A percentile compares a stretch with the other conserved stretches of the same genome.
Evolutionary conservation across 2,113 vertebrate genomes (phyloP).

Genomic region (Syngnathoides biaculeatus): DNA sequence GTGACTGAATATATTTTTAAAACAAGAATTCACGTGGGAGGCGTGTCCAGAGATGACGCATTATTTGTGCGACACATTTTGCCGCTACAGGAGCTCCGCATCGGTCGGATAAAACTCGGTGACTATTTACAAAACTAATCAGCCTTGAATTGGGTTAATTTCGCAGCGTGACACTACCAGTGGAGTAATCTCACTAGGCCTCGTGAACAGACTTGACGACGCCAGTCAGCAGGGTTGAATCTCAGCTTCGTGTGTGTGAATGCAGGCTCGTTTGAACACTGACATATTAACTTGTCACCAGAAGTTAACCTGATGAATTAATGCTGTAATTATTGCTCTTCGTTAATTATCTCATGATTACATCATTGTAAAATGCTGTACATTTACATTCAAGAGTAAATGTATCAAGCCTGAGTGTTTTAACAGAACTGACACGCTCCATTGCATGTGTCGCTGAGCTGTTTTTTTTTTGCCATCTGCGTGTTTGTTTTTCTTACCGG

Average conservation of each 20-base stretch:
- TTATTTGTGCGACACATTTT: slow-evolving; percentile 51
- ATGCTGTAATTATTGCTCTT: background rate
- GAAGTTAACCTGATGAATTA: background rate
- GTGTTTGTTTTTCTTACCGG: background rate
- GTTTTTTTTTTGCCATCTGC: background rate
- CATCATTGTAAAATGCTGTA: no score
- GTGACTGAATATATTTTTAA: background rate
- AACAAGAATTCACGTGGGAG: background rate
- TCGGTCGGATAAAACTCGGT: background rate
- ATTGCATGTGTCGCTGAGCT: background rate
- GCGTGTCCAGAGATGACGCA: slow-evolving; percentile 45
- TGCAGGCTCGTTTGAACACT: background rate
- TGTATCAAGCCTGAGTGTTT: no score
- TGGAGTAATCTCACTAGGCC: no score
- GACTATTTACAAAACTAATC: background rate
- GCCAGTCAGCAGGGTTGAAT: background rate
- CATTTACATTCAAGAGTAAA: no score
- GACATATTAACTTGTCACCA: background rate
- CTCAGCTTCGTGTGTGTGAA: background rate
- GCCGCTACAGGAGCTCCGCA: slow-evolving; percentile 7
- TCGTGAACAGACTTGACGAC: background rate
- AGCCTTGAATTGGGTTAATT: background rate
- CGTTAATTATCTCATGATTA: no score
- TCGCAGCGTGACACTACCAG: background rate
- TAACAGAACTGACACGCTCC: background rate